These are phyloP conservation scores for Gonatopus flavifemur DNA, from an alignment of 1,140 invertebrate species.

Conservation along the genomic window DNA sequence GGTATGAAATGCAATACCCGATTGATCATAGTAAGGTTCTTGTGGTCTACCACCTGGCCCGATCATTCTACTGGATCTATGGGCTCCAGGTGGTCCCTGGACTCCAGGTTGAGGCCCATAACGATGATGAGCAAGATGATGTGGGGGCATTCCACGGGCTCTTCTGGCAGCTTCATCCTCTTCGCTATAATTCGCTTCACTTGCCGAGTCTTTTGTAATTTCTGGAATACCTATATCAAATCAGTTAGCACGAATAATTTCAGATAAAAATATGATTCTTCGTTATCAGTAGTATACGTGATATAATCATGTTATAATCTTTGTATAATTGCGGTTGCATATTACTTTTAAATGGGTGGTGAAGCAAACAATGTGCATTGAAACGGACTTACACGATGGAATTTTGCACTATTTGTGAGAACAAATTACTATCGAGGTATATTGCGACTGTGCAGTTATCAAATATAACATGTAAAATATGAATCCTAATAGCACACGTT, in stretches of 20 bases:
- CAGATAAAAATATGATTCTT: not conserved
- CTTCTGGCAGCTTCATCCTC: conserved; percentile 59
- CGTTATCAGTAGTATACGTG: too few species aligned
- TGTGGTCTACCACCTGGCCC: conserved; percentile 35
- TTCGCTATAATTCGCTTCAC: conserved; percentile 62
- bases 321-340: too few species aligned
- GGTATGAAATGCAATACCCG: conserved; percentile 26
- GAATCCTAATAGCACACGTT: too few species aligned
- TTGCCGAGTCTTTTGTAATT: conserved; percentile 81
- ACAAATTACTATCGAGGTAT: too few species aligned
- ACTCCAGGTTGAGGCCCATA: conserved; percentile 49
- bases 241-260: conserved; percentile 21
- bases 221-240: conserved; percentile 68
- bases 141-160: conserved; percentile 31
- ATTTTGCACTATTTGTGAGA: too few species aligned
- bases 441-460: too few species aligned
- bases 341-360: too few species aligned
- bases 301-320: too few species aligned
- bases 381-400: too few species aligned
- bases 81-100: conserved; percentile 39
- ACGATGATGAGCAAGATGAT: conserved; percentile 50
- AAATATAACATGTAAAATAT: too few species aligned
- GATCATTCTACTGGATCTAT: conserved; percentile 39
- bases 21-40: conserved; percentile 50
- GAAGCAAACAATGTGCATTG: too few species aligned